These are phyloP conservation scores for Coecobrya sp. DNA, from an alignment of 2,888 invertebrate genomes.

Conservation along the genomic window DNA sequence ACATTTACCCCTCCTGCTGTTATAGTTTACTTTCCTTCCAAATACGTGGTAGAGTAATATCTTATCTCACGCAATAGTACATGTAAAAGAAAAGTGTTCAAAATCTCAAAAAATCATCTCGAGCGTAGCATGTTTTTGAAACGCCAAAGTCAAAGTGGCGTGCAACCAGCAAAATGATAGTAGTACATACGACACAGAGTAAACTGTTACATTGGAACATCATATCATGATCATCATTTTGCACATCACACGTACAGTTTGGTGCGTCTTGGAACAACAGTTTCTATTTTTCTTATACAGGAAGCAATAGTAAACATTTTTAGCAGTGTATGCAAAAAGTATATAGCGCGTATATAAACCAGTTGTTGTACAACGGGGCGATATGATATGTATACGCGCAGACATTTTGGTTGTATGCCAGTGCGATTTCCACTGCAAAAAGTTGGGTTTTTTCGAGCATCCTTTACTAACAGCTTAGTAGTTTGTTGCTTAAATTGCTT, in stretches of 20 bases:
- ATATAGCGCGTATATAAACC: neutral
- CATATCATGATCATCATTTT: neutral
- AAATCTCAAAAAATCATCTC: constrained; percentile 67
- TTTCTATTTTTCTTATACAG: neutral
- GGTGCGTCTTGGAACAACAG: neutral
- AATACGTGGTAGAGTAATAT: neutral
- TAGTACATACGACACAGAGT: no score
- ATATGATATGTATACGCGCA: neutral
- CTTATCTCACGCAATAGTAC: neutral
- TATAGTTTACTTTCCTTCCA: constrained; percentile 6
- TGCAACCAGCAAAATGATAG: neutral
- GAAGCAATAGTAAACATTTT: constrained; percentile 26
- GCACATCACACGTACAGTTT: constrained; percentile 14
- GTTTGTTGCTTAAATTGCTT: neutral
- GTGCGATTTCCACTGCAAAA: constrained; percentile 1
- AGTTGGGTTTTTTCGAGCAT: neutral
- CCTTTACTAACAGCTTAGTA: neutral
- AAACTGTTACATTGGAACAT: neutral
- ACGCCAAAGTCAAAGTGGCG: constrained; percentile 72
- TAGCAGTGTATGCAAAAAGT: neutral
- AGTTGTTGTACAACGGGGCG: constrained; percentile 20
- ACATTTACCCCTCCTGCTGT: neutral
- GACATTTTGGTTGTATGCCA: constrained; percentile 68
- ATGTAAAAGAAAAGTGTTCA: constrained; percentile 23
- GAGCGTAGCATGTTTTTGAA: constrained; percentile 75